phyloP scores from a whole-genome alignment of 2,888 invertebrate genomes.

The Podabrus alpinus region DNA sequence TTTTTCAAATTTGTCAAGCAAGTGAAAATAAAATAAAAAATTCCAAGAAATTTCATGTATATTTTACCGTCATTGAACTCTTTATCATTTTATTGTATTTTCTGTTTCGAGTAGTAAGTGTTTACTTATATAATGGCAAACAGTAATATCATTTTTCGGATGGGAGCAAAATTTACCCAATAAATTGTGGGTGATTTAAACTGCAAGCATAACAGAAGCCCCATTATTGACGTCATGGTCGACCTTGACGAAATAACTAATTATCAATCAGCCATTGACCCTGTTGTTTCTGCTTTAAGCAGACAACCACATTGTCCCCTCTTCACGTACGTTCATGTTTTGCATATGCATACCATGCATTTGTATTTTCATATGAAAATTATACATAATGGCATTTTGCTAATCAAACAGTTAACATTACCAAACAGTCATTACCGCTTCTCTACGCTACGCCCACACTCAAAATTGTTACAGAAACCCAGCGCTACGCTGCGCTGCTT shows the following conservation, averaged over 20 bases:
- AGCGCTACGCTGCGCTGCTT: too few relatives aligned
- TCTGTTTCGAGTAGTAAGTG: background rate
- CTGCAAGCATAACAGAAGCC: conserved; percentile 29
- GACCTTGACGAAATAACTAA: conserved; percentile 54
- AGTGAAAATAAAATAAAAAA: conserved; percentile 13
- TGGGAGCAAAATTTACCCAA: background rate
- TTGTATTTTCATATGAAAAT: background rate
- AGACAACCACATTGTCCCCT: conserved; percentile 22
- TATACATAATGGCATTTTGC: background rate
- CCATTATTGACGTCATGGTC: conserved; percentile 47
- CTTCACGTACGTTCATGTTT: conserved; percentile 7
- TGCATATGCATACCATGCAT: conserved; percentile 15
- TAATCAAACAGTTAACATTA: background rate
- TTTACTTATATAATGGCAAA: background rate
- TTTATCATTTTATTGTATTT: background rate
- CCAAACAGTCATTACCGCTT: background rate
- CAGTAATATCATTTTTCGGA: background rate
- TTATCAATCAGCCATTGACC: conserved; percentile 56
- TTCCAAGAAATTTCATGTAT: conserved; percentile 6
- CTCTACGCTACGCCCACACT: background rate
- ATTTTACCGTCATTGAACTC: conserved; percentile 18
- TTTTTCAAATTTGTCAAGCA: conserved; percentile 14
- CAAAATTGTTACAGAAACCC: too few relatives aligned
- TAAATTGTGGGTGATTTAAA: background rate
- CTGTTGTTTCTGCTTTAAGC: conserved; percentile 47